These are phyloP conservation scores for Nixonia krombeini DNA, from an alignment of 1,140 invertebrate genomes.

Conservation along the genomic window DNA sequence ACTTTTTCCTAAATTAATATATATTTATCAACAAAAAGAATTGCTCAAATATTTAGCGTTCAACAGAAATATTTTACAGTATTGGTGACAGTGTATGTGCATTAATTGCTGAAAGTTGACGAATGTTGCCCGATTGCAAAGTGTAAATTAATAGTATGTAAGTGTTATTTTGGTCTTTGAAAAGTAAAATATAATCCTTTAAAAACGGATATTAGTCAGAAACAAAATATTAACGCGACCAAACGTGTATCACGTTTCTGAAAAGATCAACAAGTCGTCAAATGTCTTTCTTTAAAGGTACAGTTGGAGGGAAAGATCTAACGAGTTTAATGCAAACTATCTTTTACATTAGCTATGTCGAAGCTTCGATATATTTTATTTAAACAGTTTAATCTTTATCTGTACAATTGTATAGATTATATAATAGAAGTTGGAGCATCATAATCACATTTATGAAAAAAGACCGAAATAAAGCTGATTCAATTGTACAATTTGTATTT, in stretches of 20 bases:
- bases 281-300: too few species aligned
- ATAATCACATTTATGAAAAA: too few species aligned
- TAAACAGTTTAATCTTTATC: too few species aligned
- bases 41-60: conserved; percentile 40
- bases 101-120: conserved; percentile 26
- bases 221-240: too few species aligned
- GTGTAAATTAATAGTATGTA: conserved; percentile 34
- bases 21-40: conserved; percentile 28
- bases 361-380: too few species aligned
- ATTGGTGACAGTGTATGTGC: conserved; percentile 37
- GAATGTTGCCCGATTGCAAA: conserved; percentile 26
- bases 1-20: conserved; percentile 28
- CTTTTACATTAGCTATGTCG: too few species aligned
- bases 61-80: conserved; percentile 38
- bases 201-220: too few species aligned
- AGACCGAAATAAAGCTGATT: conserved; percentile 39
- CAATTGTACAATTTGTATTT: conserved; percentile 19
- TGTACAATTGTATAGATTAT: too few species aligned
- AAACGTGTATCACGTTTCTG: too few species aligned
- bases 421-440: too few species aligned
- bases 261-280: too few species aligned
- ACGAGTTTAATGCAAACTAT: too few species aligned
- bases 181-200: background rate
- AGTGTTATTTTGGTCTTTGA: conserved; percentile 43
- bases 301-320: background rate